phyloP scores from a whole-genome alignment of 2,888 invertebrate genomes.

The Melinopterus prodromus region DNA sequence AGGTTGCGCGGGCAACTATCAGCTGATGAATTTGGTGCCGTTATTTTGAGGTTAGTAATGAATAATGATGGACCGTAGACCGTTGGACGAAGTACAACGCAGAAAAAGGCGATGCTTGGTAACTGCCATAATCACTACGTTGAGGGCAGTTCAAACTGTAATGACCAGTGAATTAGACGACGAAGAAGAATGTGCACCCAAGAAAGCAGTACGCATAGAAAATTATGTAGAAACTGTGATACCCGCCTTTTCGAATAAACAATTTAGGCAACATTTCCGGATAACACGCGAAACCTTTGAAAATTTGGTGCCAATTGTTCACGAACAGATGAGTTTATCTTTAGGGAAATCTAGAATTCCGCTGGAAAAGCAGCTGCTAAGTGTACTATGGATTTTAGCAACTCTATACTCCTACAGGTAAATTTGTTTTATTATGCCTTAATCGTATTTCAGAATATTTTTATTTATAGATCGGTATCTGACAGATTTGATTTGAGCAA shows the following conservation, averaged over 20 bases:
- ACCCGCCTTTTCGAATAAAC: neutral
- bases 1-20: too few species aligned
- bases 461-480: neutral
- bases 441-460: neutral
- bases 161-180: neutral
- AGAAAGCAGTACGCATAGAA: neutral
- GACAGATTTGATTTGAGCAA: neutral
- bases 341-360: neutral
- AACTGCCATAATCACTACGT: too few species aligned
- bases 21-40: too few species aligned
- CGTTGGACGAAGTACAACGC: too few species aligned
- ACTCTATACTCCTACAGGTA: conserved; percentile 42
- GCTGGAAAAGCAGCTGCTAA: conserved; percentile 33
- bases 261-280: conserved; percentile 16
- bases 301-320: neutral
- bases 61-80: too few species aligned
- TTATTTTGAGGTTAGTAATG: too few species aligned
- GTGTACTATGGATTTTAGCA: conserved; percentile 42
- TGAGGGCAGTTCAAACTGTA: too few species aligned
- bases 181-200: neutral
- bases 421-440: neutral
- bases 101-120: too few species aligned
- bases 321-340: neutral
- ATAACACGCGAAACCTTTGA: neutral
- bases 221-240: neutral